phyloP scores from a whole-genome alignment of 2,797 vertebrate species.

The Chaunax sp. region DNA sequence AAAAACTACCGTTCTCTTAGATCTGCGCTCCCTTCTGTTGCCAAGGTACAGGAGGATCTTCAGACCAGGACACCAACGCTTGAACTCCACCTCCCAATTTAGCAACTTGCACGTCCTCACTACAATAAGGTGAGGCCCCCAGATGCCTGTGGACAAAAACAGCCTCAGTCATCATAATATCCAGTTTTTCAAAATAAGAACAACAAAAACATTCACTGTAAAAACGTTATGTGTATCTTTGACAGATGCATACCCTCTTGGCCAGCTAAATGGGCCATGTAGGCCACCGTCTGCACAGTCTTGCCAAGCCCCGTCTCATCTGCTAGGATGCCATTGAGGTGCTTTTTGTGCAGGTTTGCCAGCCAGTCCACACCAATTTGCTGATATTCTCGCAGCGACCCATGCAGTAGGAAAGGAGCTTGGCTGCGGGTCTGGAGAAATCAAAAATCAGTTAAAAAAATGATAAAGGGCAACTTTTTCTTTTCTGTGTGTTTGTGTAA shows the following conservation, averaged over 20 bases:
- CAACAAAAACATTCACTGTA: not conserved
- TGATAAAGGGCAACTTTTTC: not conserved
- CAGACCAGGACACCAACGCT: constrained; percentile 97
- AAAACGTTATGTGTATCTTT: not conserved
- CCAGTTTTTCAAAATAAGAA: not conserved
- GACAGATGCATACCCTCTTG: constrained; percentile 85
- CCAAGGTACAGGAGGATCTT: constrained; percentile 96
- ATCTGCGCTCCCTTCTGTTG: constrained; percentile 89
- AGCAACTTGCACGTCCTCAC: constrained; percentile 93
- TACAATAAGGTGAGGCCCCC: constrained; percentile 98
- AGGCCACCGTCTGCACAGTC: constrained; percentile 93
- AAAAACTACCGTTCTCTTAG: constrained; percentile 90
- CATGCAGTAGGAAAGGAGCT: constrained; percentile 87
- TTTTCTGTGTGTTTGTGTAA: not conserved
- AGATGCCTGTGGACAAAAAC: constrained; percentile 86
- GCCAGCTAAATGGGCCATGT: constrained; percentile 91
- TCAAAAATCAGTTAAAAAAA: not conserved
- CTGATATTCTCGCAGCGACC: constrained; percentile 91
- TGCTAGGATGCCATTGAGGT: constrained; percentile 92
- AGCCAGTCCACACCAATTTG: constrained; percentile 94
- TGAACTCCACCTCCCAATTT: constrained; percentile 97
- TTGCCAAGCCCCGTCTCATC: constrained; percentile 94
- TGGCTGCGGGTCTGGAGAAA: constrained; percentile 71
- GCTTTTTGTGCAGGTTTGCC: constrained; percentile 89
- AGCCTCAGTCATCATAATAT: not conserved